A percentile compares a stretch with the other conserved stretches of the same genome.
phyloP scores from a whole-genome alignment of 2,113 vertebrate species.

The Ursus arctos region DNA sequence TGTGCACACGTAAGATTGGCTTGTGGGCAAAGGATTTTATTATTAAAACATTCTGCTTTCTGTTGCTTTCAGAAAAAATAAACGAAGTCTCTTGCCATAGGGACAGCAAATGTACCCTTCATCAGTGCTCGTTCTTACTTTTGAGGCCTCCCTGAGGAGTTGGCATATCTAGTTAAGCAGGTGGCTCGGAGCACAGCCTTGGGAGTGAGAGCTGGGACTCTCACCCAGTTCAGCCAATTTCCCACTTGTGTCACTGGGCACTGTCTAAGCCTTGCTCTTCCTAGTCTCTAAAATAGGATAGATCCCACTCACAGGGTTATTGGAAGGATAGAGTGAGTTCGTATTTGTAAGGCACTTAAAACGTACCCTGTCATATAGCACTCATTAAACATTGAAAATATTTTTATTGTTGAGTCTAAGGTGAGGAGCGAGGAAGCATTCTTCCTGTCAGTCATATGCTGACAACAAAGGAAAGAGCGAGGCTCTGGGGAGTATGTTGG shows the following conservation, averaged over 20 bases:
- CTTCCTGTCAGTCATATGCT: background rate
- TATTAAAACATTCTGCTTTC: background rate
- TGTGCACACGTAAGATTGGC: background rate
- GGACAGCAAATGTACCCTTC: background rate
- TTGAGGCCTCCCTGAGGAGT: background rate
- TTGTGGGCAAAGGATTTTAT: background rate
- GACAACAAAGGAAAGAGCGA: background rate
- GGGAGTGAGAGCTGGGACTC: background rate
- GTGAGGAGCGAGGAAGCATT: background rate
- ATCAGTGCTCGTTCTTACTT: background rate
- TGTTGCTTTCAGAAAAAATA: constrained; percentile 24
- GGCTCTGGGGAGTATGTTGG: background rate
- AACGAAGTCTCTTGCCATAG: background rate
- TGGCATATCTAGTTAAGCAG: background rate
- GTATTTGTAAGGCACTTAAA: background rate
- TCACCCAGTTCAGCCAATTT: background rate
- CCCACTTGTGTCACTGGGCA: background rate
- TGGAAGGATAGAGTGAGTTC: background rate
- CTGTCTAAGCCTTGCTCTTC: background rate
- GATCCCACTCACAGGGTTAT: background rate
- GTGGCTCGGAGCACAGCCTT: background rate
- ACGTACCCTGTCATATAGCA: background rate
- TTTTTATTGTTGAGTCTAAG: background rate
- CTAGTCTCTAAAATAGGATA: background rate
- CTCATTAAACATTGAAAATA: background rate